phyloP scores from a whole-genome alignment of 2,113 vertebrate species.

The Rhabdornis inornatus region DNA sequence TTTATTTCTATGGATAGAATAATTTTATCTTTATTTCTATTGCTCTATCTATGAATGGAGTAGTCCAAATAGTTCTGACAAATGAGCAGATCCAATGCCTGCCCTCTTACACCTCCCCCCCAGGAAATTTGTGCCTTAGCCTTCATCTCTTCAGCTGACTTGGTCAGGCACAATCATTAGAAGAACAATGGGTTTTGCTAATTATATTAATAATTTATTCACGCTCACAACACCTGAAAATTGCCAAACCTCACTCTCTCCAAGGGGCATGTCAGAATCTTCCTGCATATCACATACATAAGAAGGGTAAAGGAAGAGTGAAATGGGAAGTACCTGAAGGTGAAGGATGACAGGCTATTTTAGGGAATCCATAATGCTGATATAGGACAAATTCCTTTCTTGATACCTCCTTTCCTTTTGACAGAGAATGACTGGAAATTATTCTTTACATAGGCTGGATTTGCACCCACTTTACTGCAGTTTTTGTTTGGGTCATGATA shows the following conservation, averaged over 20 bases:
- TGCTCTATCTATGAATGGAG: background rate
- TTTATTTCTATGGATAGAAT: background rate
- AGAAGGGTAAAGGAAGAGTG: background rate
- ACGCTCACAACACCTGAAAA: background rate
- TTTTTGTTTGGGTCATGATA: background rate
- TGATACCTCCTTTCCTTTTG: background rate
- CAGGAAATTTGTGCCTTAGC: background rate
- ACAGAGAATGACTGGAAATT: background rate
- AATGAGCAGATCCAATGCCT: background rate
- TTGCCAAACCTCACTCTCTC: background rate
- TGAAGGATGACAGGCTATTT: background rate
- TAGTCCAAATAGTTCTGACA: background rate
- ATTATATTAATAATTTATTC: background rate
- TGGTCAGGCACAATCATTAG: background rate
- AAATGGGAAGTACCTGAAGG: background rate
- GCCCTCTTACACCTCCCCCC: background rate
- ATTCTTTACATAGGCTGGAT: background rate
- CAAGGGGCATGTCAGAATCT: background rate
- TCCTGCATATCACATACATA: background rate
- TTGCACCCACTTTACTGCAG: background rate
- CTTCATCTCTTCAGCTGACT: background rate
- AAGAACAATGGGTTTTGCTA: background rate
- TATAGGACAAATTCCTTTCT: background rate
- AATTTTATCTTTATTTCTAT: background rate
- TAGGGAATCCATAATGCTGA: background rate